phyloP scores from a whole-genome alignment of 2,113 vertebrate genomes.

The Phaetusa simplex region DNA sequence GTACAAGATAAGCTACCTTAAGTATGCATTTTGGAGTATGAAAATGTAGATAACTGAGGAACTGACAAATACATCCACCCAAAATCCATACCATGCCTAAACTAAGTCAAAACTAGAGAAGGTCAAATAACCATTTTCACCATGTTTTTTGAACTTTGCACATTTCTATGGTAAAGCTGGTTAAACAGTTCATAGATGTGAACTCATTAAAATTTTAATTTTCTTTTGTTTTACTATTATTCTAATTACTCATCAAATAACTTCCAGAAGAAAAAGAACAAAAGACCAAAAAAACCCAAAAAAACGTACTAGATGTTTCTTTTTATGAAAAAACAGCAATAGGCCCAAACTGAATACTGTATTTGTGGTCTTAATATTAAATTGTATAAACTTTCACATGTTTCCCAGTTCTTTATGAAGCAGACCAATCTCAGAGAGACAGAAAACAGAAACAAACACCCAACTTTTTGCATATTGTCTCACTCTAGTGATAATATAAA shows the following conservation, averaged over 20 bases:
- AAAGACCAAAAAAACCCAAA: not conserved
- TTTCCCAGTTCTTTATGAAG: not conserved
- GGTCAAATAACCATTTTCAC: not conserved
- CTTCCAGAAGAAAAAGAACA: not conserved
- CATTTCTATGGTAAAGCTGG: not conserved
- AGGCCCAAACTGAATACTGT: not conserved
- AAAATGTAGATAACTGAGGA: not conserved
- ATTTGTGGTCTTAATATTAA: not conserved
- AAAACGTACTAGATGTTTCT: rapidly evolving
- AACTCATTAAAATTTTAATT: not conserved
- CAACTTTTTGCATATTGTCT: not conserved
- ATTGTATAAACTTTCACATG: rapidly evolving
- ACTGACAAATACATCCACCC: not conserved
- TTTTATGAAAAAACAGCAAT: not conserved
- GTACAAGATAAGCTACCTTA: rapidly evolving
- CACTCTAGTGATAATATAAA: not conserved
- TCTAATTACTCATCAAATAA: not conserved
- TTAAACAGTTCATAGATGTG: not conserved
- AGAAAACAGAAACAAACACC: not conserved
- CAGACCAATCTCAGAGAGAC: not conserved
- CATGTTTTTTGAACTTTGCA: not conserved
- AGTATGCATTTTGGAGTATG: not conserved
- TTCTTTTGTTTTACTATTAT: not conserved
- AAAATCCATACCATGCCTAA: not conserved
- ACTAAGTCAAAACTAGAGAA: not conserved